phyloP scores from a whole-genome alignment of 2,113 vertebrate species.

The Serilophus lunatus region DNA sequence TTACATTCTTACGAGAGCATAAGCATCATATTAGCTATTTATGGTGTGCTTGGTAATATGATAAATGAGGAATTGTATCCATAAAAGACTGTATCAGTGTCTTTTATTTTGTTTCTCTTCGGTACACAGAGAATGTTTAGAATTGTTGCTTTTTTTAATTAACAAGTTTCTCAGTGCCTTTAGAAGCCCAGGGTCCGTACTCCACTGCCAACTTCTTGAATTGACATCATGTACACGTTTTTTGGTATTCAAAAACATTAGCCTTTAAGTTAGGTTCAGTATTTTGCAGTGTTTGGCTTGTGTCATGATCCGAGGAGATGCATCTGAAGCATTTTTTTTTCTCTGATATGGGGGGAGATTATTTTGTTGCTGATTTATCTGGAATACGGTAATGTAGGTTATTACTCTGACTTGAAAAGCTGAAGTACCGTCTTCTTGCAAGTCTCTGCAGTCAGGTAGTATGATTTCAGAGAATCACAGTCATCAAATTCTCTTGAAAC shows the following conservation, averaged over 20 bases:
- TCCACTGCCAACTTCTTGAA: background rate
- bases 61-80: background rate
- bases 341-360: background rate
- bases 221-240: rapidly evolving
- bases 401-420: background rate
- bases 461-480: background rate
- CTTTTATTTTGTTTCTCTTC: background rate
- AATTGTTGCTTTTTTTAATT: background rate
- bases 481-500: background rate
- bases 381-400: background rate
- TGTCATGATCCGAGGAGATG: background rate
- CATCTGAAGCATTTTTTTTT: background rate
- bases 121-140: background rate
- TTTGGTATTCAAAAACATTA: background rate
- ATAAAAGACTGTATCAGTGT: background rate
- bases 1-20: background rate
- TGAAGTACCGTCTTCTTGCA: background rate
- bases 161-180: background rate
- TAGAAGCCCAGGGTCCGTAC: background rate
- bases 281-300: background rate
- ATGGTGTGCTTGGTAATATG: background rate
- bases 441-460: background rate
- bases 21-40: background rate
- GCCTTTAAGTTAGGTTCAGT: background rate
- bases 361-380: background rate